Percentiles rank a stretch among this genome's conserved stretches.
Evolutionary conservation across 2,888 invertebrate genomes (phyloP).

Genomic region (Spisula subtruncata): DNA sequence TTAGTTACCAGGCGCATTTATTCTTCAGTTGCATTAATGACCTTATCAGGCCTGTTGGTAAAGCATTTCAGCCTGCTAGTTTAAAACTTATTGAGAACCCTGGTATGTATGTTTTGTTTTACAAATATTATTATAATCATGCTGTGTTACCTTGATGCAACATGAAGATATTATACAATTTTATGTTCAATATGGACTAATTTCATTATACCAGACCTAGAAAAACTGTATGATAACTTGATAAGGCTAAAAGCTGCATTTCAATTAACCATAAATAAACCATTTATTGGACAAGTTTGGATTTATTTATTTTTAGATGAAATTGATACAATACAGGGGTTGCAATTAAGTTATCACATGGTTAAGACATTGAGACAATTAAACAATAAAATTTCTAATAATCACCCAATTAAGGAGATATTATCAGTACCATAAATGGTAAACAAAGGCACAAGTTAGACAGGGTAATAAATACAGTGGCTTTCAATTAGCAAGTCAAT

Average conservation of each 20-base stretch:
- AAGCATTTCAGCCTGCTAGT: too few relatives aligned
- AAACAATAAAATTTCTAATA: slow-evolving; percentile 34
- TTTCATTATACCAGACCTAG: too few relatives aligned
- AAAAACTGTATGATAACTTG: background rate
- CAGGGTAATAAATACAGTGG: slow-evolving; percentile 25
- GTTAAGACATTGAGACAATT: slow-evolving; percentile 6
- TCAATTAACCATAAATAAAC: background rate
- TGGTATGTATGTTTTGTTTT: too few relatives aligned
- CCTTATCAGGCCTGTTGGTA: too few relatives aligned
- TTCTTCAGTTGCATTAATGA: too few relatives aligned
- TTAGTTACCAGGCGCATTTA: too few relatives aligned
- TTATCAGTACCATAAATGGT: slow-evolving; percentile 35
- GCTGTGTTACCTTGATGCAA: too few relatives aligned
- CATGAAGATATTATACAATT: too few relatives aligned
- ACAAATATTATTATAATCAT: too few relatives aligned
- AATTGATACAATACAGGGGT: background rate
- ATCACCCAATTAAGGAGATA: slow-evolving; percentile 40
- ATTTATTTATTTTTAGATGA: slow-evolving; percentile 3
- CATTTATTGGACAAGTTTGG: background rate
- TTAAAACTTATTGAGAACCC: too few relatives aligned
- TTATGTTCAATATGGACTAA: too few relatives aligned
- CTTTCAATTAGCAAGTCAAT: slow-evolving; percentile 35
- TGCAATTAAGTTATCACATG: slow-evolving; percentile 27
- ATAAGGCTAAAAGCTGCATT: background rate
- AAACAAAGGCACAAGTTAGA: slow-evolving; percentile 21